Evolutionary conservation across 2,797 vertebrate species (phyloP), one percentile per base, ranked within the genome.

Genomic region (Agapornis canus): DNA sequence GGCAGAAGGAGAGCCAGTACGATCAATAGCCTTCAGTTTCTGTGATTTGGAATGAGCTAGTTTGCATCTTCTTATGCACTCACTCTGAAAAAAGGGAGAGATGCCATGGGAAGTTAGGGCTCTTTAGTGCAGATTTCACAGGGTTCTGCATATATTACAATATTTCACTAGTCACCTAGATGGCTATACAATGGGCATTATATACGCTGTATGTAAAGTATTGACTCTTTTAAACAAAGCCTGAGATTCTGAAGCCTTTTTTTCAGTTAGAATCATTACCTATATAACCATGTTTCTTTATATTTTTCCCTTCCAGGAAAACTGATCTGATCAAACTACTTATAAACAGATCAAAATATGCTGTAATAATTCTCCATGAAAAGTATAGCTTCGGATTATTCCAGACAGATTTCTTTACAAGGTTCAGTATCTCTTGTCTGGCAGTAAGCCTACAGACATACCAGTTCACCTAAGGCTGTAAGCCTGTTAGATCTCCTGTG

Each of bases 381-480:
- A 80, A 57, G 29, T 29, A 11, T 59, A 56, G 49, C 25, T 83
- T 86, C 8, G 79, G 69, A 56, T 91, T 90, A 78, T 66, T 60
- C 29, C 4, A 8, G 69, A 4, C 20, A 78, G 72, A 63, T 89
- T 81, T 90, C 65, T 61, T 80, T 31, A 11, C 69, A 59, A 75
- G 49, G 59, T 23, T 70, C 42, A 42, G 52, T 45, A 22, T 45
- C 54, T 77, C 54, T 27, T 59, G 57, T 61, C 75, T 95, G 92
- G 82, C 87, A 73, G 85, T n/a, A 57, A 87, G 68, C 81, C 89
- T 82, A n/a, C 47, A 92, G 94, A 78, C 90, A 56, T 22, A 59
- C 15, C 6, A 51, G 70, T 18, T 79, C 94, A 94, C 82, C 90
- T 70, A 39, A 65, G 85, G 82, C 90, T 76, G 52, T 0, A 0